Conservation (phyloP, 2,888 invertebrate species). For the Cataglyphis cursor region DNA sequence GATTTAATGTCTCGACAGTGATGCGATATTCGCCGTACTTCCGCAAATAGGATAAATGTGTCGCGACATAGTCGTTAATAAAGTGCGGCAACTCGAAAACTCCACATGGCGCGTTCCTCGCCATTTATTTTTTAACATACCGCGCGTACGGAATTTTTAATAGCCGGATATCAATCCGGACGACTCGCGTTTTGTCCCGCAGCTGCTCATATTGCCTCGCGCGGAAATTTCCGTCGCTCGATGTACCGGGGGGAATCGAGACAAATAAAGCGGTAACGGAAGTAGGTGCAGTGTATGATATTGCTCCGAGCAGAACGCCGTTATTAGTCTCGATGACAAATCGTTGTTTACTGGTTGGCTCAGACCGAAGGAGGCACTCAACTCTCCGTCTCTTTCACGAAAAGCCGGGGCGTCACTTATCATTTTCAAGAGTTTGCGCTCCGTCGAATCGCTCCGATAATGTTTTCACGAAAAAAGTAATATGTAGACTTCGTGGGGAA, state of each 20-base stretch:
- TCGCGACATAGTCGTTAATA: constrained; percentile 50
- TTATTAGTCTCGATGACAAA: constrained; percentile 75
- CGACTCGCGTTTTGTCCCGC: constrained; percentile 45
- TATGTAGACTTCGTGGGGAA: constrained; percentile 26
- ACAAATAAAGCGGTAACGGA: constrained; percentile 54
- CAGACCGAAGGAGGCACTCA: constrained; percentile 54
- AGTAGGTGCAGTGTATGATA: constrained; percentile 62
- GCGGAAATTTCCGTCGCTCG: constrained; percentile 58
- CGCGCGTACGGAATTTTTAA: constrained; percentile 49
- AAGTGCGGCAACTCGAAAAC: constrained; percentile 34
- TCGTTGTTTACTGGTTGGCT: constrained; percentile 70
- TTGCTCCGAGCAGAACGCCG: constrained; percentile 58
- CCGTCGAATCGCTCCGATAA: constrained; percentile 47
- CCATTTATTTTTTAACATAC: constrained; percentile 45
- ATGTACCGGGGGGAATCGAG: constrained; percentile 47
- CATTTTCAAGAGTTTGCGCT: constrained; percentile 57
- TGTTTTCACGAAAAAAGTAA: constrained; percentile 35
- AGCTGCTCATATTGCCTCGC: constrained; percentile 41
- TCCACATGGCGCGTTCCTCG: constrained; percentile 11
- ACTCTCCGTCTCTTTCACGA: constrained; percentile 45
- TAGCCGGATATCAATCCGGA: constrained; percentile 46
- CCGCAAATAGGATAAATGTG: constrained; percentile 48
- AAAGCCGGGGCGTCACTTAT: constrained; percentile 55
- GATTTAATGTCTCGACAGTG: constrained; percentile 51
- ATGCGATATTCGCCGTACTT: constrained; percentile 46